Conservation (phyloP, 2,888 invertebrate species). For the Eristalinus sepulchralis region DNA sequence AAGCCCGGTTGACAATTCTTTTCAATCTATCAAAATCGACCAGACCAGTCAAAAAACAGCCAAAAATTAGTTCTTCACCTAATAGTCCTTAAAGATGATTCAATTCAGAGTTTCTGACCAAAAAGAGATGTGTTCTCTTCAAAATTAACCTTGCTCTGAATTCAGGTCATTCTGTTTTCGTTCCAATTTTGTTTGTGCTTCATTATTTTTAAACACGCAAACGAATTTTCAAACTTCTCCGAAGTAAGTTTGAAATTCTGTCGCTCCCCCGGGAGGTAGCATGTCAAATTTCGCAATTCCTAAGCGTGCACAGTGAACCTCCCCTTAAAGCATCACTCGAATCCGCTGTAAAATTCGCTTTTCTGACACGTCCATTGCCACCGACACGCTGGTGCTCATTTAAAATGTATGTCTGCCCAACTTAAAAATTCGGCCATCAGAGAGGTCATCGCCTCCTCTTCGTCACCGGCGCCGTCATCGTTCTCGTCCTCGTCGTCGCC, state of each 20-base stretch:
- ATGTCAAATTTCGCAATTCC: not conserved
- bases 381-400: not conserved
- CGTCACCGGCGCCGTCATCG: conserved; percentile 18
- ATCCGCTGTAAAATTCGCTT: not conserved
- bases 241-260: not conserved
- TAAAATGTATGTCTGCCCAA: conserved; percentile 29
- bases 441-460: conserved; percentile 61
- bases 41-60: too few relatives aligned
- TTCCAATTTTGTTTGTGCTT: too few relatives aligned
- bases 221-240: too few relatives aligned
- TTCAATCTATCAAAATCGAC: too few relatives aligned
- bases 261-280: not conserved
- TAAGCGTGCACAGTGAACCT: not conserved
- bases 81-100: too few relatives aligned
- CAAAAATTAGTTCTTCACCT: too few relatives aligned
- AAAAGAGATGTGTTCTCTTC: too few relatives aligned
- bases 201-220: too few relatives aligned
- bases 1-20: too few relatives aligned
- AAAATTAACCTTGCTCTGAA: too few relatives aligned
- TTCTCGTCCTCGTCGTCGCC: not conserved
- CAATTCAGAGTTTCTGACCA: too few relatives aligned
- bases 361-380: not conserved
- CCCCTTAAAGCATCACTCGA: not conserved
- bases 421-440: conserved; percentile 54
- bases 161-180: too few relatives aligned